Percentiles rank a stretch among this genome's conserved stretches.
These are phyloP conservation scores for Schizopygopsis malacanthus DNA, from an alignment of 2,797 vertebrate genomes.

Conservation along the genomic window DNA sequence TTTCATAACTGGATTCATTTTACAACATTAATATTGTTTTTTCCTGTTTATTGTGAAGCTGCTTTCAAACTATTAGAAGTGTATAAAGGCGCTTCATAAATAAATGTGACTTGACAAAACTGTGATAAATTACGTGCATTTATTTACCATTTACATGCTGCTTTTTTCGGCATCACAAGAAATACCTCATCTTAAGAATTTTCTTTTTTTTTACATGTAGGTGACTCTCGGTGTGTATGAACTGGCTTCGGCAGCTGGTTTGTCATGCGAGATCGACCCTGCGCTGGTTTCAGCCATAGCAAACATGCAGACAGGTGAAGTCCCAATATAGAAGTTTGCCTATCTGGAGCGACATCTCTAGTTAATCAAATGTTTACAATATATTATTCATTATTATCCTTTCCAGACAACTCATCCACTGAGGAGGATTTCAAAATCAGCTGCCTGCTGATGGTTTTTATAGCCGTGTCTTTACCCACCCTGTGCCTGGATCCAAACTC, in stretches of 20 bases:
- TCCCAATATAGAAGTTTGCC: neutral
- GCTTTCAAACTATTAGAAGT: neutral
- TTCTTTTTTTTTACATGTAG: slow-evolving; percentile 65
- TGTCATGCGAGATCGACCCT: slow-evolving; percentile 89
- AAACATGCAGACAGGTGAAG: slow-evolving; percentile 83
- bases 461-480: slow-evolving; percentile 87
- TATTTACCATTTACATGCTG: neutral
- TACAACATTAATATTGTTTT: neutral
- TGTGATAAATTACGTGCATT: neutral
- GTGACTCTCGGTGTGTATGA: slow-evolving; percentile 87
- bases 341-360: neutral
- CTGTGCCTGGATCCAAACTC: slow-evolving; percentile 84
- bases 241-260: slow-evolving; percentile 87
- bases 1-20: neutral
- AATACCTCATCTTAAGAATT: neutral
- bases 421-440: slow-evolving; percentile 93
- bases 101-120: neutral
- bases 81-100: neutral
- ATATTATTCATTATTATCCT: neutral
- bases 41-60: neutral
- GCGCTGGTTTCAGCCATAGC: slow-evolving; percentile 83
- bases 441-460: slow-evolving; percentile 89
- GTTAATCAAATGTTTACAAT: neutral
- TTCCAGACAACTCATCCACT: slow-evolving; percentile 81
- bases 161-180: neutral